Base-by-base conservation (phyloP, 2,888 invertebrate genomes). In the Xestia c-nigrum region DNA sequence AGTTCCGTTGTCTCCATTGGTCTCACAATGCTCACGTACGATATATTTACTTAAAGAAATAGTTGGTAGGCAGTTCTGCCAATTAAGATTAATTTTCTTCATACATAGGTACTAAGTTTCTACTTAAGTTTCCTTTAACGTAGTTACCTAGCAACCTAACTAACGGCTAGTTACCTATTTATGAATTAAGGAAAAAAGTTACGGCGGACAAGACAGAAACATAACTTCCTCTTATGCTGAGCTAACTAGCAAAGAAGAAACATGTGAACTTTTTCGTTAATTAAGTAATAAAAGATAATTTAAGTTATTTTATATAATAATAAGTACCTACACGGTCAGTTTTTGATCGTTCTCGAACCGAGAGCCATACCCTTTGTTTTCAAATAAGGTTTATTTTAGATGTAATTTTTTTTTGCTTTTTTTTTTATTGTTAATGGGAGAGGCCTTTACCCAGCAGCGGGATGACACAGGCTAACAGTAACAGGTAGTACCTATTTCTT, bases 1-100 rank as follows among this genome's bases (percentile, higher is more conserved):
- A 38, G 31, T 74, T 63, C 19, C 50, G 24, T 65, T 59, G 57
- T 65, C 64, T 57, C 43, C 73, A 78, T 81, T 74, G 74, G 52
- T 52, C 46, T n/a, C 63, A 38, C 57, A 65, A 65, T 38, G 31
- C 21, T 55, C n/a, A 16, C 61, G 12, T 46, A 77, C n/a, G 5
- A 12, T 5, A 12, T 64, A 4, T 12, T 16, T 38, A 31, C 47
- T 47, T 47, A 0, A 63, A 47, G 31, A 38, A 52, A 72, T 63
- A 14, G 3, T 46, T n/a, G 1, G 9, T 0, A 75, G 0, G 9
- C 0, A 75, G 9, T 52, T 52, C 3, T 19, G 61, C 43, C 9
- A 43, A 43, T 9, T 43, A 43, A 7, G 43, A 43, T 12, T 10
- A 1, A 10, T 43, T 43, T 43, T 43, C 12, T 43, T 12, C 12